Base-by-base conservation (phyloP, 2,888 invertebrate genomes). In the Ypsolopha sequella region DNA sequence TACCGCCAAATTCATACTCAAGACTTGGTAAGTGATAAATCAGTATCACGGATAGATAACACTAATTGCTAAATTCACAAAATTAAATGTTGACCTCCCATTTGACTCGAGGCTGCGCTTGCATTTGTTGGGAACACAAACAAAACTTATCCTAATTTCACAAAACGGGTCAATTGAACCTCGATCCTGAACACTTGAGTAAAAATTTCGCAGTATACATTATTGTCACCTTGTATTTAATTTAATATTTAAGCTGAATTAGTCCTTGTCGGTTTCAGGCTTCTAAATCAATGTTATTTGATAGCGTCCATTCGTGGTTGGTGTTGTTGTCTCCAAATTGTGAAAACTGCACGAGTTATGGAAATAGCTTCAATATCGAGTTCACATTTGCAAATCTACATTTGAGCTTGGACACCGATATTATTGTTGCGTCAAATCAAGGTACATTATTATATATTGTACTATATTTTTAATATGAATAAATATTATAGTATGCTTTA, bases 351-450 rank as follows among this genome's bases (percentile, higher is more conserved):
- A 44, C 0, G 56, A 53, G 2, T 24, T 24, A 46, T 33, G 50
- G 51, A 8, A 52, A 47, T 1, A 49, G 53, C 1, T 36, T 49
- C 9, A 59, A 56, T 38, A 58, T 68, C 4, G 55, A 68, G 10
- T 54, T 66, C 0, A 56, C 34, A 6, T 72, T 79, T 53, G 55
- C 54, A 45, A 34, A 54, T 3, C 62, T 79, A 7, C 75, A 81
- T 51, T 57, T 84, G n/a, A 80, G 80, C 43, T 57, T 81, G 1
- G 66, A 81, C 48, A 65, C 80, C 7, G 80, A 84, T 49, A 48
- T 84, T 6, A 66, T 58, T 6, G 58, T 76, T 0, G 70, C 65
- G 9, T 52, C 52, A 7, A 36, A 54, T 48, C 47, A 57, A 39
- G 76, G 79, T 78, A 62, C 53, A 36, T 11, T 33, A 46, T 34